These are phyloP conservation scores for Microcebus tavaratra DNA, from an alignment of 2,113 vertebrate genomes.

Conservation along the genomic window DNA sequence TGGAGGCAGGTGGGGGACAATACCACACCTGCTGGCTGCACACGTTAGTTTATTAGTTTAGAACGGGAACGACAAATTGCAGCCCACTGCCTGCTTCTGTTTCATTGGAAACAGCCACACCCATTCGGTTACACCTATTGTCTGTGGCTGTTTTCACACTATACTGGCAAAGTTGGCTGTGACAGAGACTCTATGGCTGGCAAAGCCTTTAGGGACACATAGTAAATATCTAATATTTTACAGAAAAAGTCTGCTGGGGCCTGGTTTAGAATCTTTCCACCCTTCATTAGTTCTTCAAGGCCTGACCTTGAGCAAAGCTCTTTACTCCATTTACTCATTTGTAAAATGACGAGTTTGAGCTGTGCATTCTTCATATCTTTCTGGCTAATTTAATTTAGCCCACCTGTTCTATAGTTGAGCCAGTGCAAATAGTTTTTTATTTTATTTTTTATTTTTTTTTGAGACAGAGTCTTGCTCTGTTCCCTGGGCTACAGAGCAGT, in stretches of 20 bases:
- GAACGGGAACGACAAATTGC: neutral
- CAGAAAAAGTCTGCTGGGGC: neutral
- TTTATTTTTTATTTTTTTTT: neutral
- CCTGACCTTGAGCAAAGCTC: neutral
- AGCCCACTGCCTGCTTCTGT: neutral
- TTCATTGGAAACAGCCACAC: neutral
- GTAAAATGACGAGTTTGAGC: neutral
- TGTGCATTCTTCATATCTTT: neutral
- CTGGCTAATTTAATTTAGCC: neutral
- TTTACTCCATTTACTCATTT: neutral
- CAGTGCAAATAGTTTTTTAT: neutral
- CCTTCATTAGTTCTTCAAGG: neutral
- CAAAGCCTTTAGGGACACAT: neutral
- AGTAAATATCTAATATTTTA: neutral
- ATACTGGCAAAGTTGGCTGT: neutral
- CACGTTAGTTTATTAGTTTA: neutral
- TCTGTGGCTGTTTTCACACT: neutral
- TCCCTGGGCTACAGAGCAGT: too few relatives aligned
- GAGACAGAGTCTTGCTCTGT: too few relatives aligned
- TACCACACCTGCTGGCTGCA: too few relatives aligned
- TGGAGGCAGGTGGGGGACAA: too few relatives aligned
- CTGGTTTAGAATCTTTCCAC: neutral
- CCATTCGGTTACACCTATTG: accelerated
- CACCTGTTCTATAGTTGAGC: neutral
- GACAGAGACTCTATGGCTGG: neutral